Evolutionary conservation across 2,888 invertebrate species (phyloP).

Genomic region (Neoaliturus tenellus): DNA sequence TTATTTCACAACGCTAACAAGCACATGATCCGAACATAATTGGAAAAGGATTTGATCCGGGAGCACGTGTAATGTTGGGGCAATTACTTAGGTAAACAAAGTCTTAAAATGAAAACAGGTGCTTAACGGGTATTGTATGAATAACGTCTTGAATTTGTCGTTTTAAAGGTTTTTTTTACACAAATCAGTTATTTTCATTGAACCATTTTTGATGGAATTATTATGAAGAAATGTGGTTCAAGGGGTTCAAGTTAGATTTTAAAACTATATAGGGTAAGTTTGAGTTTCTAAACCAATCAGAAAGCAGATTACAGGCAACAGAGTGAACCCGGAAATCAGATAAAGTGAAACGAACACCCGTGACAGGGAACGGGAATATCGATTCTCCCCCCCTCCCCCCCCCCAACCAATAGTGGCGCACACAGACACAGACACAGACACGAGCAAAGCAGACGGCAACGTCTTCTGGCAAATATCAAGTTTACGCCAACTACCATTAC

Average conservation of each 20-base stretch:
- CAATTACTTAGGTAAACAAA: too few relatives aligned
- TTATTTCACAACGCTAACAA: background rate
- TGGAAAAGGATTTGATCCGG: background rate
- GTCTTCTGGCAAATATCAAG: background rate
- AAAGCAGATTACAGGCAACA: constrained; percentile 9
- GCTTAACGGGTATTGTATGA: too few relatives aligned
- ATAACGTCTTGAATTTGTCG: too few relatives aligned
- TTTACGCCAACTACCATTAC: background rate
- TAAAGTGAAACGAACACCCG: constrained; percentile 28
- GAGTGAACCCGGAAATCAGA: constrained; percentile 32
- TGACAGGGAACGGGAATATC: constrained; percentile 12
- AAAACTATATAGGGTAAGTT: too few relatives aligned
- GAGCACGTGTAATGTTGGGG: background rate
- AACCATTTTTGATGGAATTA: background rate
- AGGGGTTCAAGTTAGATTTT: too few relatives aligned
- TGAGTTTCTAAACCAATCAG: constrained; percentile 9
- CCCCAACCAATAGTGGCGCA: too few relatives aligned
- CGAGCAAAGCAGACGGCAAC: background rate
- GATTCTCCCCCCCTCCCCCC: background rate
- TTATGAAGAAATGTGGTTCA: too few relatives aligned
- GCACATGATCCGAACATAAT: background rate
- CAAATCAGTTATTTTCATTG: too few relatives aligned
- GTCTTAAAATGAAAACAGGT: too few relatives aligned
- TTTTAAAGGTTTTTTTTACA: too few relatives aligned
- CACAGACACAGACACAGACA: too few relatives aligned